Base-by-base conservation (phyloP, 92 coral and sea anemone species). In the Plumapathes pennacea region DNA sequence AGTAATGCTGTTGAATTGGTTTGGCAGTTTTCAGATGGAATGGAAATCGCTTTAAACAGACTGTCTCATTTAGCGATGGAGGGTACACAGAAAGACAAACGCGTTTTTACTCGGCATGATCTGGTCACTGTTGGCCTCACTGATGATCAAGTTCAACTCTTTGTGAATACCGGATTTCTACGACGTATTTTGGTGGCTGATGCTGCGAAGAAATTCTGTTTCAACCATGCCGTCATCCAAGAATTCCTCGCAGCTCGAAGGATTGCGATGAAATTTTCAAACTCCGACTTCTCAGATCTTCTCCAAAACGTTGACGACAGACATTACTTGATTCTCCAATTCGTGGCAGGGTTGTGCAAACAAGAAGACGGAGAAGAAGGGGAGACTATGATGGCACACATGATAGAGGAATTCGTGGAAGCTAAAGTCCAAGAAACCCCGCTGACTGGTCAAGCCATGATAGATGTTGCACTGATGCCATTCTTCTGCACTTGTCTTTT, bases 261-360 rank as follows among this genome's bases (percentile, higher is more conserved):
- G 59, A 62, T 76, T 39, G 70, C 64, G 14, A 54, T 60, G 5
- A 30, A 51, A 10, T 57, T 39, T 27, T 14, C 50, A 12, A 42
- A 25, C 14, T 58, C 36, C 2, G 80, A 78, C 10, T 70, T 78
- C 32, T 38, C 37, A 0, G 59, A 60, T 11, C 71, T 78, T 32
- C 52, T 71, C 38, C 50, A 36, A 31, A 53, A 23, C 4, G 50
- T 51, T 8, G 44, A 32, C 33, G 54, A 64, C 48, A 53, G 20
- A 24, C 73, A 66, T 8, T 66, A 25, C 42, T n/a, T 8, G 12
- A 66, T 54, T 10, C 17, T 66, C 33, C 80, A 51, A 32, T 69
- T 78, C 40, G 80, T 78, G 19, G 80, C 85, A 20, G 85, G 85
- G 4, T 42, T 70, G 44, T 53, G 73, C 54, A 66, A 54, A n/a